A percentile compares a stretch with the other conserved stretches of the same genome.
These are phyloP conservation scores for Hypanus sabinus DNA, from an alignment of 2,113 vertebrate species.

Conservation along the genomic window DNA sequence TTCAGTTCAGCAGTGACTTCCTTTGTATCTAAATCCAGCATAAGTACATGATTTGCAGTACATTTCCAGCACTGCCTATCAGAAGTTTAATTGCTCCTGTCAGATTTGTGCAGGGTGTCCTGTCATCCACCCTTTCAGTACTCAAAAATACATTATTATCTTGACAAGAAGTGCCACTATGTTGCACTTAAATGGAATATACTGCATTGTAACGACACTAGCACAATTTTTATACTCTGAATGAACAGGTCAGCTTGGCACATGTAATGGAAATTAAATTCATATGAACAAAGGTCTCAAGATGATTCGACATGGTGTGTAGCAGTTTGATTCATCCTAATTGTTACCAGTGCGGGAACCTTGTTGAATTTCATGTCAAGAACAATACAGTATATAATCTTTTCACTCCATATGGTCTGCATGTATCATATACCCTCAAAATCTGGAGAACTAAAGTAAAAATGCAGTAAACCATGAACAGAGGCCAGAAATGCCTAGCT, in stretches of 20 bases:
- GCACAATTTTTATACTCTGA: background rate
- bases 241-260: background rate
- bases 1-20: background rate
- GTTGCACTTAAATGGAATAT: background rate
- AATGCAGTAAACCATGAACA: background rate
- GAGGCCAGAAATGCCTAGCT: background rate
- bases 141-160: conserved; percentile 16
- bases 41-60: background rate
- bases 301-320: background rate
- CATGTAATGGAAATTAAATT: background rate
- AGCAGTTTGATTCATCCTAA: background rate
- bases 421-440: background rate
- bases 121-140: background rate
- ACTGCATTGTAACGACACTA: background rate
- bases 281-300: background rate
- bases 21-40: background rate
- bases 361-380: background rate
- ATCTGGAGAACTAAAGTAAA: background rate
- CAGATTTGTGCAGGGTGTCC: background rate
- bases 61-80: background rate
- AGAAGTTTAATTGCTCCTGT: background rate
- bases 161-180: background rate
- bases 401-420: background rate
- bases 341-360: background rate
- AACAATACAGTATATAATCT: background rate